These are phyloP conservation scores for Dipodomys ordii DNA, from an alignment of 2,113 vertebrate species.

Conservation along the genomic window DNA sequence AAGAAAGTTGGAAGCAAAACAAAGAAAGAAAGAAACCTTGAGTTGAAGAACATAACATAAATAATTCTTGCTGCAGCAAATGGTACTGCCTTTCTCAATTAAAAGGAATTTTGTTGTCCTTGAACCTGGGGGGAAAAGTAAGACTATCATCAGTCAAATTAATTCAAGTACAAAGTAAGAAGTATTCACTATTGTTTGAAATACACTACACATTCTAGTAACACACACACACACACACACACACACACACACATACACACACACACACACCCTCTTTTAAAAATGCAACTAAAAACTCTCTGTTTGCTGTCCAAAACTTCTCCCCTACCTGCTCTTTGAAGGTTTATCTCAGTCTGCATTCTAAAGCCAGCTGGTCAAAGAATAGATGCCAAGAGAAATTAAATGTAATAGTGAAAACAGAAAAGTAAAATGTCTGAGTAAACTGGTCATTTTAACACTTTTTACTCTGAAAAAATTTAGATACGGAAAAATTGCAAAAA, in stretches of 20 bases:
- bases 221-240: not conserved
- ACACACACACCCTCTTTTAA: not conserved
- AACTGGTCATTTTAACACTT: not conserved
- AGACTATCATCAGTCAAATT: slow-evolving; percentile 61
- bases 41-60: slow-evolving; percentile 69
- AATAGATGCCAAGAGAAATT: not conserved
- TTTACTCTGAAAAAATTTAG: slow-evolving; percentile 37
- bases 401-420: not conserved
- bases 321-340: slow-evolving; percentile 7
- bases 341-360: not conserved
- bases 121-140: slow-evolving; percentile 74
- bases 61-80: slow-evolving; percentile 71
- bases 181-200: not conserved
- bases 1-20: slow-evolving; percentile 66
- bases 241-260: too few species aligned
- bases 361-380: not conserved
- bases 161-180: not conserved
- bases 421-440: not conserved
- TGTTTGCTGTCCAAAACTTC: not conserved
- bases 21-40: slow-evolving; percentile 81
- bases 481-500: slow-evolving; percentile 20
- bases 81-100: slow-evolving; percentile 79
- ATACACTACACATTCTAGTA: not conserved
- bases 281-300: not conserved
- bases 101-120: slow-evolving; percentile 71